Conservation (phyloP, 2,797 vertebrate genomes). For the Gambusia yucatana region DNA sequence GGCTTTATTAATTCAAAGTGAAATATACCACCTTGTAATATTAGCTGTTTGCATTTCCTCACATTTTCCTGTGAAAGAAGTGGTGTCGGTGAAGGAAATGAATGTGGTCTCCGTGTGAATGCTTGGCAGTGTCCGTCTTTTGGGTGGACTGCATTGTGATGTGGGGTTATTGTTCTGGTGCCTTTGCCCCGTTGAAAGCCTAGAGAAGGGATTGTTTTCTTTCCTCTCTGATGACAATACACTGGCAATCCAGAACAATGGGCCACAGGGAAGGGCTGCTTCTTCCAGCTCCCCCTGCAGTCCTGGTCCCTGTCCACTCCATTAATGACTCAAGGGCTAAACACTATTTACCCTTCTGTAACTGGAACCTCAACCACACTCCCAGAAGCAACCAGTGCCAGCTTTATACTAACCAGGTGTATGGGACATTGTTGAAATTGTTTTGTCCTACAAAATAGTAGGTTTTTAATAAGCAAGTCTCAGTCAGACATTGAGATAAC, state of each 20-base stretch:
- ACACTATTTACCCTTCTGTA: conserved; percentile 13
- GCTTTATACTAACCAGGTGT: conserved; percentile 21
- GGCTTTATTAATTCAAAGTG: neutral
- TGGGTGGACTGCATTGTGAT: conserved; percentile 50
- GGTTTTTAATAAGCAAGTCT: conserved; percentile 26
- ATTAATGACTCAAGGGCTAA: conserved; percentile 61
- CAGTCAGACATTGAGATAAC: conserved; percentile 34
- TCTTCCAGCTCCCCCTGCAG: conserved; percentile 52
- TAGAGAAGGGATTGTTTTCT: conserved; percentile 24
- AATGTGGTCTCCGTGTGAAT: conserved; percentile 43
- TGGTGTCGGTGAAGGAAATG: conserved; percentile 18
- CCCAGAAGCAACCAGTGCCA: conserved; percentile 6
- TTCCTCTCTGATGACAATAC: conserved; percentile 42
- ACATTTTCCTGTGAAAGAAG: conserved; percentile 9
- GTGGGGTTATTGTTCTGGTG: conserved; percentile 54
- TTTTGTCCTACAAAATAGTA: conserved; percentile 21
- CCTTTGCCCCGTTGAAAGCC: conserved; percentile 38
- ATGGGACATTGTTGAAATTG: conserved; percentile 28
- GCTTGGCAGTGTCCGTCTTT: conserved; percentile 33
- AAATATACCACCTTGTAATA: neutral
- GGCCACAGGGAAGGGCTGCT: conserved; percentile 25
- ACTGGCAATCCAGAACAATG: conserved; percentile 68
- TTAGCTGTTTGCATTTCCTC: neutral
- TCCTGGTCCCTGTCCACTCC: conserved; percentile 56
- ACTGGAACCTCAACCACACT: neutral